A percentile compares a stretch with the other conserved stretches of the same genome.
These are phyloP conservation scores for Diorhabda sublineata DNA, from an alignment of 1,140 invertebrate species.

Conservation along the genomic window DNA sequence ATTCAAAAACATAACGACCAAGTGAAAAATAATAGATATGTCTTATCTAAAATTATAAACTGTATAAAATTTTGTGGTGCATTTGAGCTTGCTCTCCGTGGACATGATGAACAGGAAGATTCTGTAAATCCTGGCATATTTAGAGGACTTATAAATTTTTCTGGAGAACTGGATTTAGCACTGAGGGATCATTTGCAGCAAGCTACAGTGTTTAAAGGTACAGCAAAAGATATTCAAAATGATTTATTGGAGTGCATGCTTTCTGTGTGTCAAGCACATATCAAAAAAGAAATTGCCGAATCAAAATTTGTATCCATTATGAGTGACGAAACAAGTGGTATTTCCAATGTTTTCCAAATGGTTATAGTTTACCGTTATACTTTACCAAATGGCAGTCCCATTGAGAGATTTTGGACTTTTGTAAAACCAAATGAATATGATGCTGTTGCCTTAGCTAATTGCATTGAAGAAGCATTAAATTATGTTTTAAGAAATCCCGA, in stretches of 20 bases:
- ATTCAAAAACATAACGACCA: conserved; percentile 35
- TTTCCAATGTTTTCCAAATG: conserved; percentile 27
- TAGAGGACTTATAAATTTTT: conserved; percentile 32
- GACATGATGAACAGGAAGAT: conserved; percentile 36
- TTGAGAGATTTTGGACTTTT: conserved; percentile 37
- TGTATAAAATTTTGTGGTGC: conserved; percentile 41
- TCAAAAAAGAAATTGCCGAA: conserved; percentile 27
- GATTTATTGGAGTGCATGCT: conserved; percentile 43
- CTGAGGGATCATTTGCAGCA: conserved; percentile 36
- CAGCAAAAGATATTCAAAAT: conserved; percentile 39
- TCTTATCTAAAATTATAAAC: conserved; percentile 42
- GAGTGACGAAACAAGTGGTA: conserved; percentile 37
- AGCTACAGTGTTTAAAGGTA: conserved; percentile 37
- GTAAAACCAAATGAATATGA: conserved; percentile 26
- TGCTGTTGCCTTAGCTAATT: conserved; percentile 23
- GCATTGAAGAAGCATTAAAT: conserved; percentile 33
- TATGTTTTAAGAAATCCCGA: conserved; percentile 32
- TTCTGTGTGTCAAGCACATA: conserved; percentile 34
- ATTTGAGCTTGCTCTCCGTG: conserved; percentile 35
- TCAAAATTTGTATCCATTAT: conserved; percentile 35
- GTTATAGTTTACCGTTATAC: conserved; percentile 40
- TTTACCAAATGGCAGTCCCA: conserved; percentile 29
- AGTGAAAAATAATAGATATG: conserved; percentile 35
- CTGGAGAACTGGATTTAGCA: conserved; percentile 30
- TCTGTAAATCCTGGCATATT: conserved; percentile 28